Conservation (phyloP, 2,797 vertebrate genomes). For the Hozukius guyotensis region DNA sequence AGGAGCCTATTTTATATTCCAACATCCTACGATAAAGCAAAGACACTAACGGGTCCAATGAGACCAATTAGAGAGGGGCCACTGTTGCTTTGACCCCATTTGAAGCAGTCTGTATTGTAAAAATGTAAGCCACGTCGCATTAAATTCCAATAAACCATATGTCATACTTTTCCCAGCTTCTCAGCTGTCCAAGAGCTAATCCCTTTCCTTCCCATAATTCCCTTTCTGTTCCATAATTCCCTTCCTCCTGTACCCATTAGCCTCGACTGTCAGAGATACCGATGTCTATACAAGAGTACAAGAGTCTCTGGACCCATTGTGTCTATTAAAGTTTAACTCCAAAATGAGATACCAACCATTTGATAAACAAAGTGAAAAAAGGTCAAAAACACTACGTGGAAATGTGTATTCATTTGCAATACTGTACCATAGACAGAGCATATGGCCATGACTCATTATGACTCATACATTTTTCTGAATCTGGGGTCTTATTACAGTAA, state of each 20-base stretch:
- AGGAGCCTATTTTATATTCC: constrained; percentile 35
- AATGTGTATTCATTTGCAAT: background rate
- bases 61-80: constrained; percentile 57
- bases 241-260: background rate
- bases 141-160: constrained; percentile 49
- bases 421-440: background rate
- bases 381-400: background rate
- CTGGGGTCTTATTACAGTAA: background rate
- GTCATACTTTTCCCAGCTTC: constrained; percentile 55
- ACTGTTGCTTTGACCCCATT: constrained; percentile 34
- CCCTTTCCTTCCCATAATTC: constrained; percentile 37
- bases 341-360: too few relatives aligned
- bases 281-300: background rate
- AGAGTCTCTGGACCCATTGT: background rate
- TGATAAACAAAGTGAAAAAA: background rate
- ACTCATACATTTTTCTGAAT: background rate
- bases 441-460: background rate
- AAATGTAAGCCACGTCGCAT: constrained; percentile 29
- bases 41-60: constrained; percentile 49
- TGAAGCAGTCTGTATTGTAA: constrained; percentile 20
- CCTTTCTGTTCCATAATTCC: constrained; percentile 35
- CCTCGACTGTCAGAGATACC: background rate
- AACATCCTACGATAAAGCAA: constrained; percentile 30
- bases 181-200: constrained; percentile 52
- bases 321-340: background rate